phyloP scores from a whole-genome alignment of 2,797 vertebrate genomes.

The Eremophila alpestris region DNA sequence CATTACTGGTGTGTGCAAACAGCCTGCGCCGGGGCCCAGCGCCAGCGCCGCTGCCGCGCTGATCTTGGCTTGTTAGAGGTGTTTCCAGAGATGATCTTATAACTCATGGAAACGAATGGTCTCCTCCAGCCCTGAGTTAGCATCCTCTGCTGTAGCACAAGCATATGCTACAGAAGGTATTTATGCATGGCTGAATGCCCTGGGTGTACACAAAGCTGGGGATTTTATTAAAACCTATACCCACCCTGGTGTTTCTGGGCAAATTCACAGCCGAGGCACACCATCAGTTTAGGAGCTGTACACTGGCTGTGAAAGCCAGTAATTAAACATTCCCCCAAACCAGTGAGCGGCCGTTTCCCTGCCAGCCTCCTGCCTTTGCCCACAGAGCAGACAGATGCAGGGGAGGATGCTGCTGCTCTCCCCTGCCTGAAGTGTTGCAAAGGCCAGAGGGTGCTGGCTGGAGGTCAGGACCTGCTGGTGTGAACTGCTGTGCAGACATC shows the following conservation, averaged over 20 bases:
- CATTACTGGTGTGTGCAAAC: constrained; percentile 62
- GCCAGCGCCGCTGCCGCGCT: neutral
- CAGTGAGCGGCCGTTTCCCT: neutral
- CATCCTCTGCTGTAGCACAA: neutral
- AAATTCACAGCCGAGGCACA: constrained; percentile 6
- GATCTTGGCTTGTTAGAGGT: constrained; percentile 52
- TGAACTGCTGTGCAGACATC: neutral
- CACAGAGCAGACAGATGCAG: neutral
- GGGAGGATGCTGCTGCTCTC: neutral
- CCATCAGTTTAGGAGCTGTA: neutral
- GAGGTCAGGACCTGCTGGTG: neutral
- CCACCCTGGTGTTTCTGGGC: neutral
- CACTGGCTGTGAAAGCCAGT: neutral
- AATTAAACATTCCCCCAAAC: constrained; percentile 26
- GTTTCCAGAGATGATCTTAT: constrained; percentile 47
- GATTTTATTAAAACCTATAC: constrained; percentile 25
- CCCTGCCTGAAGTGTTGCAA: neutral
- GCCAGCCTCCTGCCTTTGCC: neutral
- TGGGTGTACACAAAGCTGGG: neutral
- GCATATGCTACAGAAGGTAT: neutral
- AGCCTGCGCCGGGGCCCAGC: neutral
- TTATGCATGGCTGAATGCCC: neutral
- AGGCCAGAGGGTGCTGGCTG: neutral
- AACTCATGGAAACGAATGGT: constrained; percentile 38
- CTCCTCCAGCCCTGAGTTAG: constrained; percentile 33